Conservation (phyloP, 2,888 invertebrate species). For the Cyaniris semiargus region DNA sequence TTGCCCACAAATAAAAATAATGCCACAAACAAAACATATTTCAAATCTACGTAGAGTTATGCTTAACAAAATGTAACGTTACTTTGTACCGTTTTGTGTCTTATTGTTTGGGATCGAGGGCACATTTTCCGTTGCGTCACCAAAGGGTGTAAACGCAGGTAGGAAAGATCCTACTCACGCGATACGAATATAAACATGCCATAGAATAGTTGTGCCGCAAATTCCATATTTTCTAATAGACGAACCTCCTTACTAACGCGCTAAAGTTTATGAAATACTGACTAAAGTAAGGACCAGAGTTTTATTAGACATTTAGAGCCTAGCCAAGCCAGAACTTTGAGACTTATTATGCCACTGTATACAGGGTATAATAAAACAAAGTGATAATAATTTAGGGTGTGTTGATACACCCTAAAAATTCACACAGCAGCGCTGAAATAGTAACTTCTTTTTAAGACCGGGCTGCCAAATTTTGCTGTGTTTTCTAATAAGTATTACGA, state of each 20-base stretch:
- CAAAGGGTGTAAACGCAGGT: slow-evolving; percentile 42
- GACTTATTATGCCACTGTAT: background rate
- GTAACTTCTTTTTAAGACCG: too few relatives aligned
- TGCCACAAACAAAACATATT: slow-evolving; percentile 55
- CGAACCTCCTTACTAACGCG: slow-evolving; percentile 75
- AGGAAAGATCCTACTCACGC: slow-evolving; percentile 50
- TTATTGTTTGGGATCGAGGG: slow-evolving; percentile 50
- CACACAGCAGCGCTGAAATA: too few relatives aligned
- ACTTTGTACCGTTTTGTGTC: slow-evolving; percentile 49
- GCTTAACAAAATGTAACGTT: slow-evolving; percentile 53
- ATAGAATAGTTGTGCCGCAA: slow-evolving; percentile 49
- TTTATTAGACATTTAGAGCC: slow-evolving; percentile 36
- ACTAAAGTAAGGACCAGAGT: slow-evolving; percentile 35
- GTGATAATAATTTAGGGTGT: too few relatives aligned
- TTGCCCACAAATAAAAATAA: slow-evolving; percentile 52
- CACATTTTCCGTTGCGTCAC: slow-evolving; percentile 48
- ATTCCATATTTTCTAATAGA: slow-evolving; percentile 72
- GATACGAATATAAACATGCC: slow-evolving; percentile 54
- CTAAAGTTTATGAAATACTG: slow-evolving; percentile 56
- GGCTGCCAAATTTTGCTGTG: too few relatives aligned
- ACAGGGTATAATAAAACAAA: too few relatives aligned
- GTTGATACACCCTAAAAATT: too few relatives aligned
- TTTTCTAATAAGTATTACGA: too few relatives aligned
- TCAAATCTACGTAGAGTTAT: slow-evolving; percentile 63
- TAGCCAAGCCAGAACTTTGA: background rate